Evolutionary conservation across 1,140 invertebrate genomes (phyloP).

Genomic region (Drosophila melanogaster): Release_6_plus_ISO1_MT NT_037436.4:2406501-2407000

Average conservation of each 20-base stretch:
- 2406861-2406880: slow-evolving; percentile 59
- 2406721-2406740: slow-evolving; percentile 69
- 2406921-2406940: slow-evolving; percentile 74
- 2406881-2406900: slow-evolving; percentile 47
- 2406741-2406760: slow-evolving; percentile 64
- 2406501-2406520: slow-evolving; percentile 87
- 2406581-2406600: slow-evolving; percentile 53
- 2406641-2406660: slow-evolving; percentile 22
- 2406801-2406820: slow-evolving; percentile 60
- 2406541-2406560: slow-evolving; percentile 76
- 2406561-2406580: slow-evolving; percentile 25
- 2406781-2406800: slow-evolving; percentile 24
- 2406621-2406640: slow-evolving; percentile 17
- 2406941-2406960: slow-evolving; percentile 62
- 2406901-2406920: slow-evolving; percentile 78
- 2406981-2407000: background rate
- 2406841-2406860: slow-evolving; percentile 81
- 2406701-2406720: slow-evolving; percentile 53
- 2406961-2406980: slow-evolving; percentile 3
- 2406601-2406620: slow-evolving; percentile 59
- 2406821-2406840: slow-evolving; percentile 74
- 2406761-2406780: slow-evolving; percentile 54
- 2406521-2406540: slow-evolving; percentile 87
- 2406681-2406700: slow-evolving; percentile 62
- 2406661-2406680: slow-evolving; percentile 12